Evolutionary conservation across 2,888 invertebrate species (phyloP).

Genomic region (Choristoneura rosaceana): DNA sequence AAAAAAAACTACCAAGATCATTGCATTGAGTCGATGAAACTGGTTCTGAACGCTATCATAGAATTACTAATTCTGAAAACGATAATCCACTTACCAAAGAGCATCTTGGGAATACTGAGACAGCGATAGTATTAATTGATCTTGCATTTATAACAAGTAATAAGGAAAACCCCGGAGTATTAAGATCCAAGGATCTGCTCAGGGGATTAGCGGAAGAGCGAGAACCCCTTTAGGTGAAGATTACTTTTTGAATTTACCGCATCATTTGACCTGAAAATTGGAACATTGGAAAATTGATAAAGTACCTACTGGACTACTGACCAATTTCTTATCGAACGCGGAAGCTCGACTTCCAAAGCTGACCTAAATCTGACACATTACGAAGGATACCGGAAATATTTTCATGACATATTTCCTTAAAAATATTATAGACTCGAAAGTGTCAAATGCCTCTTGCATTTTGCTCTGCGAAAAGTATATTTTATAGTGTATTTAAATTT

Average conservation of each 20-base stretch:
- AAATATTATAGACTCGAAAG: background rate
- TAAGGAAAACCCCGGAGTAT: conserved; percentile 14
- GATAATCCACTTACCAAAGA: background rate
- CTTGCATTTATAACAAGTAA: conserved; percentile 15
- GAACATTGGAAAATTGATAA: background rate
- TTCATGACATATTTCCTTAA: background rate
- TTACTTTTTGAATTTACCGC: conserved; percentile 30
- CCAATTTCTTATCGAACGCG: conserved; percentile 9
- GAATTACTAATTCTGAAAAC: background rate
- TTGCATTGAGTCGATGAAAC: background rate
- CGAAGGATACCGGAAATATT: background rate
- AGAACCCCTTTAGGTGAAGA: conserved; percentile 33
- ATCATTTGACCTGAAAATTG: conserved; percentile 38
- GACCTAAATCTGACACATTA: background rate
- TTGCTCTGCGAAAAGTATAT: background rate
- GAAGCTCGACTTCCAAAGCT: background rate
- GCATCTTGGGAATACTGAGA: conserved; percentile 3
- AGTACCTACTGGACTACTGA: background rate
- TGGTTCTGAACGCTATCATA: background rate
- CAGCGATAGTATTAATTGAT: conserved; percentile 19
- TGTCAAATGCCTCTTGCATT: background rate
- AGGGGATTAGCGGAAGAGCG: background rate
- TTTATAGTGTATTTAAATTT: background rate
- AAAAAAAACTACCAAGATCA: too few relatives aligned
- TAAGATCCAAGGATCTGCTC: conserved; percentile 4